Conservation (phyloP, 2,113 vertebrate species). For the Notothenia rossii region DNA sequence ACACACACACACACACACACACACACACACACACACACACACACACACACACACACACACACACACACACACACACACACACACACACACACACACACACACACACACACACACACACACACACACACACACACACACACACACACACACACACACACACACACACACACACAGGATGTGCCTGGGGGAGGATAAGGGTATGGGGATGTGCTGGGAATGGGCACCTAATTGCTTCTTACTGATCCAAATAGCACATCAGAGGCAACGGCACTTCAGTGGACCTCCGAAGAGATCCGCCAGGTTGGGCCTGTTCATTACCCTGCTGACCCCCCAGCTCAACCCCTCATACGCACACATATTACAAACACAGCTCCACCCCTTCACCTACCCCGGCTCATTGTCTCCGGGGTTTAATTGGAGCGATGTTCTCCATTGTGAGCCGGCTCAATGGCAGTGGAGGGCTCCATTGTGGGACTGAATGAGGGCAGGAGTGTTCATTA, state of each 20-base stretch:
- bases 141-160: constrained; percentile 31
- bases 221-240: constrained; percentile 85
- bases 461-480: constrained; percentile 85
- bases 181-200: constrained; percentile 59
- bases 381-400: constrained; percentile 80
- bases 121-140: too few species aligned
- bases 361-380: constrained; percentile 79
- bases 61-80: too few species aligned
- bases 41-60: constrained; percentile 48
- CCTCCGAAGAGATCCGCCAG: constrained; percentile 78
- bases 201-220: constrained; percentile 78
- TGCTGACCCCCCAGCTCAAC: constrained; percentile 79
- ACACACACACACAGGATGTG: constrained; percentile 41
- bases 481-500: constrained; percentile 90
- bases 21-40: constrained; percentile 34
- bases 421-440: constrained; percentile 85
- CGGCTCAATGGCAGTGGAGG: constrained; percentile 84
- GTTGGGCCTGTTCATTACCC: constrained; percentile 83
- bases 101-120: too few species aligned
- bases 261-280: constrained; percentile 81
- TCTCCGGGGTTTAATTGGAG: constrained; percentile 88
- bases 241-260: constrained; percentile 87
- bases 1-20: too few species aligned
- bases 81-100: too few species aligned
- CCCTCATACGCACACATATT: constrained; percentile 76